Evolutionary conservation across 2,113 vertebrate genomes (phyloP).

Genomic region (Scalopus aquaticus): DNA sequence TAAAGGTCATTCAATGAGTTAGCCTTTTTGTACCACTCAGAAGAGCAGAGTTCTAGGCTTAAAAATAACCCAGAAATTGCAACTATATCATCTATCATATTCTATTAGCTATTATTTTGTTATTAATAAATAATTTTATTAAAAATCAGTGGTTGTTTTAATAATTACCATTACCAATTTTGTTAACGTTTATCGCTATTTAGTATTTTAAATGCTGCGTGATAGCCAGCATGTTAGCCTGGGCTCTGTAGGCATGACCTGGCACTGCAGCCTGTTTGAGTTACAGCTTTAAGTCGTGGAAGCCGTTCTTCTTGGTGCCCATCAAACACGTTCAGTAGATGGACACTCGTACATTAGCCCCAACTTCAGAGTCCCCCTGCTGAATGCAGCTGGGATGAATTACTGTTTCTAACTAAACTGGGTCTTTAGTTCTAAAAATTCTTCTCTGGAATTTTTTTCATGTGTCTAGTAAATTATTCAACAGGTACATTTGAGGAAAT

Average conservation of each 20-base stretch:
- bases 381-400: background rate
- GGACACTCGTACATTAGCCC: background rate
- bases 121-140: slow-evolving; percentile 14
- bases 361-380: background rate
- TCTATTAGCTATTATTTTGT: background rate
- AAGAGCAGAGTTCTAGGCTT: background rate
- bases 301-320: background rate
- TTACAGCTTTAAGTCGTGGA: background rate
- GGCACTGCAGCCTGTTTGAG: background rate
- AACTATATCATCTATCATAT: background rate
- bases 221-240: background rate
- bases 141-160: background rate
- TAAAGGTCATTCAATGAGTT: background rate
- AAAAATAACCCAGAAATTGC: background rate
- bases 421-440: background rate
- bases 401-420: background rate
- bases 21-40: background rate
- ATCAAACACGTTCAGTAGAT: background rate
- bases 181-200: background rate
- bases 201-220: background rate
- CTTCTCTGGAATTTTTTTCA: background rate
- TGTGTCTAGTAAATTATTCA: background rate
- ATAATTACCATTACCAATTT: background rate
- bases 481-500: slow-evolving; percentile 31
- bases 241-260: background rate